Conservation (phyloP, 2,113 vertebrate genomes). For the Melanerpes aurifrons region DNA sequence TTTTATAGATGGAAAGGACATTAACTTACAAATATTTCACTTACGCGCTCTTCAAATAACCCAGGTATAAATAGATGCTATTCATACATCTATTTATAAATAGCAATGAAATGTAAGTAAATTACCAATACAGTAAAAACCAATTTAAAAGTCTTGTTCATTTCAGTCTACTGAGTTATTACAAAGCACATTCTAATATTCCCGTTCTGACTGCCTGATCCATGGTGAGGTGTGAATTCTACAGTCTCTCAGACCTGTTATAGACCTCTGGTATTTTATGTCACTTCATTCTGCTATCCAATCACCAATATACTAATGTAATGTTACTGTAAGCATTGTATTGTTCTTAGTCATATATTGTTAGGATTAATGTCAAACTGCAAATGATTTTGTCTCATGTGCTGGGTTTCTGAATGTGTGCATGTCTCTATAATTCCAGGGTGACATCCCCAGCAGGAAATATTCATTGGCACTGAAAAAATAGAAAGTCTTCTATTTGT, state of each 20-base stretch:
- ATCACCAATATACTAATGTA: neutral
- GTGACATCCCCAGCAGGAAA: neutral
- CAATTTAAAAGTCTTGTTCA: neutral
- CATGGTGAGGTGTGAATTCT: neutral
- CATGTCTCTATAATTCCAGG: neutral
- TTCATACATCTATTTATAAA: neutral
- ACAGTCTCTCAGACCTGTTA: neutral
- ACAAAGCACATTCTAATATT: neutral
- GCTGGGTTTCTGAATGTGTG: neutral
- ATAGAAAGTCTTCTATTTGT: neutral
- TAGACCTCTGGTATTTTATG: neutral
- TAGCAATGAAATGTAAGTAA: neutral
- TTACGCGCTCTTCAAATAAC: neutral
- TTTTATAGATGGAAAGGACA: neutral
- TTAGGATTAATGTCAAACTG: neutral
- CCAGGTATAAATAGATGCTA: neutral
- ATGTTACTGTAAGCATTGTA: neutral
- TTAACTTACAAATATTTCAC: neutral
- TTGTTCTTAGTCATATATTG: neutral
- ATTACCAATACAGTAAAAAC: neutral
- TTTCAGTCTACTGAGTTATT: neutral
- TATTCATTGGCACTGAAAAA: accelerated
- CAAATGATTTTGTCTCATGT: neutral
- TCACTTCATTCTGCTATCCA: neutral
- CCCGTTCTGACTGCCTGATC: neutral